phyloP scores from a whole-genome alignment of 1,140 invertebrate genomes.

The Parasteatoda tepidariorum region DNA sequence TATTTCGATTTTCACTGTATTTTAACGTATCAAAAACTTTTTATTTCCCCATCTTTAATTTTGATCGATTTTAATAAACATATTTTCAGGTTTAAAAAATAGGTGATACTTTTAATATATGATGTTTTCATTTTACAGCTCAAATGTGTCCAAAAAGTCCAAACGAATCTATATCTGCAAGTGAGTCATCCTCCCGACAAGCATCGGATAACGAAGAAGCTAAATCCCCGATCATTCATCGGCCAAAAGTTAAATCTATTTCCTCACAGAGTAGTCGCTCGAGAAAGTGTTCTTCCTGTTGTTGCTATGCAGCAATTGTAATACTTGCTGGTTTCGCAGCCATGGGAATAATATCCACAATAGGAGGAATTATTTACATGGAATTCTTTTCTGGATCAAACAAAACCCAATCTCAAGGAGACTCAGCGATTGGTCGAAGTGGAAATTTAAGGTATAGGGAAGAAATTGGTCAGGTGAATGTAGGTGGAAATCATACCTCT shows the following conservation, averaged over 20 bases:
- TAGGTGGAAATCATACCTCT: no score
- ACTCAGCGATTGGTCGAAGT: no score
- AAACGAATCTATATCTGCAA: background rate
- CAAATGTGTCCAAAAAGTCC: conserved; percentile 1
- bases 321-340: background rate
- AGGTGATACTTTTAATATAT: no score
- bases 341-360: background rate
- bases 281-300: conserved; percentile 5
- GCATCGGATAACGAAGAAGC: background rate
- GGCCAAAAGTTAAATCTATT: background rate
- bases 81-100: no score
- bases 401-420: no score
- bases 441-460: no score
- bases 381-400: conserved; percentile 32
- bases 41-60: no score
- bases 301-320: background rate
- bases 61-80: no score
- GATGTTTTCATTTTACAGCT: background rate
- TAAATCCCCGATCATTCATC: no score
- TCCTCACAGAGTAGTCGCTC: background rate
- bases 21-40: no score
- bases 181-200: background rate
- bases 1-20: no score
- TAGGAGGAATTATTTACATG: conserved; percentile 29
- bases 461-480: no score